phyloP scores from a whole-genome alignment of 2,888 invertebrate genomes.

The Drosophila mercatorum region DNA sequence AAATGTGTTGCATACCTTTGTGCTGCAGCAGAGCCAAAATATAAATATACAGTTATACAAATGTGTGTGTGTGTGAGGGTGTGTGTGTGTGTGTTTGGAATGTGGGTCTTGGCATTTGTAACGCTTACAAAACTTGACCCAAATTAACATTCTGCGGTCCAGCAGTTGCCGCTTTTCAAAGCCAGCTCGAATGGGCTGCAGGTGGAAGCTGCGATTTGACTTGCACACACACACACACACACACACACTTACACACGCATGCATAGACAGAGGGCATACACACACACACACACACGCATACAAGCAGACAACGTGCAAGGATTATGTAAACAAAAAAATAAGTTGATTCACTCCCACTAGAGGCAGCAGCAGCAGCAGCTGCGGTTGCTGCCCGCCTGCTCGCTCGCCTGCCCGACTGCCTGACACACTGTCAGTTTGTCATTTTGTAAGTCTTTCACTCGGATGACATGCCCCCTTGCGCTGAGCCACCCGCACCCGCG shows the following conservation, averaged over 20 bases:
- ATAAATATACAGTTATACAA: slow-evolving; percentile 15
- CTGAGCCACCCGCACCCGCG: background rate
- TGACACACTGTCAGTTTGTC: slow-evolving; percentile 34
- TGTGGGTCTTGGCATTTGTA: slow-evolving; percentile 33
- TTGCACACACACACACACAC: slow-evolving; percentile 27
- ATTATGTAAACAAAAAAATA: slow-evolving; percentile 79
- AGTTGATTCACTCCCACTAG: slow-evolving; percentile 56
- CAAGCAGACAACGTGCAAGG: slow-evolving; percentile 72
- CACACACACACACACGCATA: slow-evolving; percentile 7
- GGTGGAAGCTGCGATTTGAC: slow-evolving; percentile 52
- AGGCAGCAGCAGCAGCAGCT: slow-evolving; percentile 24
- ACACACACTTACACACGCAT: slow-evolving; percentile 12
- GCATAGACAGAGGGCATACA: slow-evolving; percentile 8
- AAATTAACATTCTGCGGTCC: slow-evolving; percentile 76
- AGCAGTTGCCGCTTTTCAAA: slow-evolving; percentile 63
- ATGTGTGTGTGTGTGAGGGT: background rate
- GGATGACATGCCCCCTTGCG: slow-evolving; percentile 38
- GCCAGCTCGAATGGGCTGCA: slow-evolving; percentile 46
- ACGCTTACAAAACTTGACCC: slow-evolving; percentile 74
- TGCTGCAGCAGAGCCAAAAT: slow-evolving; percentile 32
- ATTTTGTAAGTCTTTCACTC: slow-evolving; percentile 39
- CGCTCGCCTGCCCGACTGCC: slow-evolving; percentile 12
- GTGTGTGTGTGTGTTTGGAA: background rate
- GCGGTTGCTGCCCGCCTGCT: slow-evolving; percentile 8
- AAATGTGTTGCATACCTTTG: slow-evolving; percentile 62